These are phyloP conservation scores for Lasioglossum calceatum DNA, from an alignment of 2,888 invertebrate genomes.

Conservation along the genomic window DNA sequence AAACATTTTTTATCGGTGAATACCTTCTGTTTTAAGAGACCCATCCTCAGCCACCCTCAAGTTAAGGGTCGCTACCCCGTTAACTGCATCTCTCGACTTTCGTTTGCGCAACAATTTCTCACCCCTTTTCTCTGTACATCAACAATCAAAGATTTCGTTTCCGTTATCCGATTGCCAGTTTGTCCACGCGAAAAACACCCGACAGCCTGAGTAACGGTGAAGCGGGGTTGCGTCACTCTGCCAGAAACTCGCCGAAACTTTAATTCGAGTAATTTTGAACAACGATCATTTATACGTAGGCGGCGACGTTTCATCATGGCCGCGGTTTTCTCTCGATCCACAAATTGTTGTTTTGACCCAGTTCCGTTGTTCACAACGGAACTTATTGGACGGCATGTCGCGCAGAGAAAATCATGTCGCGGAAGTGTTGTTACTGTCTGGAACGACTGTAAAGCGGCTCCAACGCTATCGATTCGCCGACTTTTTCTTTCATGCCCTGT, in stretches of 20 bases:
- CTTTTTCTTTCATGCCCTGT: not conserved
- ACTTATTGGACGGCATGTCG: slow-evolving; percentile 57
- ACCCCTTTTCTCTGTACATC: not conserved
- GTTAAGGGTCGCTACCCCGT: not conserved
- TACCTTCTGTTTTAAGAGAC: too few relatives aligned
- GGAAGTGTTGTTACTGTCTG: slow-evolving; percentile 14
- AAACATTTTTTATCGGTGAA: not conserved
- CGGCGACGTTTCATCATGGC: slow-evolving; percentile 22
- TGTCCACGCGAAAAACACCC: not conserved
- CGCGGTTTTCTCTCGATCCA: slow-evolving; percentile 29
- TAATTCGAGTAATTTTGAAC: not conserved
- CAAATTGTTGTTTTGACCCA: slow-evolving; percentile 47
- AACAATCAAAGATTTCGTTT: not conserved
- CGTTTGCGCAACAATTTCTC: slow-evolving; percentile 7
- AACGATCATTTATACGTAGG: not conserved
- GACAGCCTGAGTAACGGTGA: not conserved
- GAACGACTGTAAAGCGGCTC: not conserved
- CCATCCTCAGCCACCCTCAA: not conserved
- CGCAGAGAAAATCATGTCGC: slow-evolving; percentile 46
- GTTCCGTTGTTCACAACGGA: slow-evolving; percentile 30
- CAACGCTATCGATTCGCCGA: not conserved
- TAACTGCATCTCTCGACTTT: not conserved
- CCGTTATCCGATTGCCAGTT: not conserved
- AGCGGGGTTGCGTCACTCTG: not conserved
- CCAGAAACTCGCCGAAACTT: not conserved